These are phyloP conservation scores for Pygoscelis adeliae DNA, from an alignment of 2,113 vertebrate species.

Conservation along the genomic window DNA sequence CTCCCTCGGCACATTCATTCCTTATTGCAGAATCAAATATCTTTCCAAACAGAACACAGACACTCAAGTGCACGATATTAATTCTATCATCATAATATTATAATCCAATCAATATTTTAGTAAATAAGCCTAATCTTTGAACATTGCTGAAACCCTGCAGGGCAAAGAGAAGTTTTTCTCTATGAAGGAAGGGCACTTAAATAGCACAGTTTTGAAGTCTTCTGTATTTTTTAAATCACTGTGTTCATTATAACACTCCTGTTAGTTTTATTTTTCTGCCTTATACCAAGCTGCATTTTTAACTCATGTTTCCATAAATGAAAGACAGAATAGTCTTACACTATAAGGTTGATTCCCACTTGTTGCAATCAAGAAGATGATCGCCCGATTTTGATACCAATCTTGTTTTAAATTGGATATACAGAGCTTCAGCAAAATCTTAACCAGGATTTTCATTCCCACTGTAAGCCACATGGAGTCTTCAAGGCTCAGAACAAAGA, in stretches of 20 bases:
- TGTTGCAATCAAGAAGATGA: background rate
- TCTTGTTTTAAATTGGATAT: constrained; percentile 9
- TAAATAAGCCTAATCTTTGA: background rate
- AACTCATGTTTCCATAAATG: background rate
- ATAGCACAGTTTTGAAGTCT: background rate
- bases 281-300: background rate
- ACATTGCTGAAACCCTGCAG: background rate
- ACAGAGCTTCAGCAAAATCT: background rate
- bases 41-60: background rate
- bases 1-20: background rate
- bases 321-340: background rate
- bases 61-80: background rate
- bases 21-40: background rate
- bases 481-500: constrained; percentile 1
- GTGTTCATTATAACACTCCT: background rate
- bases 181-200: background rate
- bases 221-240: background rate
- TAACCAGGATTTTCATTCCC: background rate
- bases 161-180: background rate
- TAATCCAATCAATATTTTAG: background rate
- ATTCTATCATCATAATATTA: background rate
- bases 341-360: background rate
- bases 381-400: background rate
- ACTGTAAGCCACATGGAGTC: background rate
- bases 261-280: background rate